These are phyloP conservation scores for Phoebastria nigripes DNA, from an alignment of 2,797 vertebrate genomes.

Conservation along the genomic window DNA sequence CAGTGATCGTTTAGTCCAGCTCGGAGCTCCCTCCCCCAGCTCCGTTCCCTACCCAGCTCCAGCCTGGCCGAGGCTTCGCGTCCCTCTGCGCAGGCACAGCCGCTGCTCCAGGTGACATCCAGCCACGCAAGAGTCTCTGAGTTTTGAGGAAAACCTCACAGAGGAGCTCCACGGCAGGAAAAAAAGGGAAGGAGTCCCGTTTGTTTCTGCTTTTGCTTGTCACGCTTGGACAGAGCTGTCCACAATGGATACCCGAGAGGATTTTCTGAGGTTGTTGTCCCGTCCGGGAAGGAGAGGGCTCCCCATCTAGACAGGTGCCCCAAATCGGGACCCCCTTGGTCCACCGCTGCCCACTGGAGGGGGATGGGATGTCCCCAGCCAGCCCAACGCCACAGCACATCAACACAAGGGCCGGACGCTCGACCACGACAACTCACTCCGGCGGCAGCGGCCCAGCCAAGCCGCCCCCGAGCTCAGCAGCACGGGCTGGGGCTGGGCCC, in stretches of 20 bases:
- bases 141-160: background rate
- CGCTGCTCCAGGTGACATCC: accelerated
- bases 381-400: background rate
- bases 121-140: accelerated
- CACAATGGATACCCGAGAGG: accelerated
- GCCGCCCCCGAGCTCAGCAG: background rate
- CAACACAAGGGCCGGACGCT: background rate
- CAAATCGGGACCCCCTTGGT: accelerated
- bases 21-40: too few relatives aligned
- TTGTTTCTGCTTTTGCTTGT: background rate
- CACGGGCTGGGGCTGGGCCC: background rate
- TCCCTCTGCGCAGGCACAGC: accelerated
- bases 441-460: background rate
- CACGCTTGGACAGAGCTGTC: accelerated
- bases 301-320: accelerated
- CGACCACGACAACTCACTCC: accelerated
- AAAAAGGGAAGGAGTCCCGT: accelerated
- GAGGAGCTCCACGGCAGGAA: background rate
- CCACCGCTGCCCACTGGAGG: background rate
- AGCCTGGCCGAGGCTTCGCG: accelerated
- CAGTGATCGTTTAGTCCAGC: accelerated
- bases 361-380: background rate
- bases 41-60: background rate
- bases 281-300: accelerated
- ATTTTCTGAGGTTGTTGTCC: accelerated